Conservation (phyloP, 2,113 vertebrate genomes). For the Coptodon bakossiorum region DNA sequence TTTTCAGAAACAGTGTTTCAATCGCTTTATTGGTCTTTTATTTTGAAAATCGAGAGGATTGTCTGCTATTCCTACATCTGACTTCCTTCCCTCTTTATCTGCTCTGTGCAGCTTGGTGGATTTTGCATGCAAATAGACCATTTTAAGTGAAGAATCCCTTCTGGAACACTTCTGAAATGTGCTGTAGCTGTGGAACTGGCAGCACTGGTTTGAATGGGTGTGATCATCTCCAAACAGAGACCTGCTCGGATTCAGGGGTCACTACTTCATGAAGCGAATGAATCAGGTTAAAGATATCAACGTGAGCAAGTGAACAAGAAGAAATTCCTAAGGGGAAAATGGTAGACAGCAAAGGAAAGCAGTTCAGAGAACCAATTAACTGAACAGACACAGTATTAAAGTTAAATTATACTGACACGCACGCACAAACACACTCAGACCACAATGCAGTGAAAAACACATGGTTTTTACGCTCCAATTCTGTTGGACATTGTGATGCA, state of each 20-base stretch:
- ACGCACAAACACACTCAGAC: background rate
- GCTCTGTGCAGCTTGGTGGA: background rate
- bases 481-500: background rate
- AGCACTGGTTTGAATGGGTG: background rate
- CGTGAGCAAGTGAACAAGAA: background rate
- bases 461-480: background rate
- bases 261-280: fast-evolving
- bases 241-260: background rate
- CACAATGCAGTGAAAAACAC: background rate
- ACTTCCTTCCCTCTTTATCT: background rate
- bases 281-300: background rate
- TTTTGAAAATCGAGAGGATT: background rate
- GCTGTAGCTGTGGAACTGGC: background rate
- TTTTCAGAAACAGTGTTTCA: background rate
- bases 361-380: background rate
- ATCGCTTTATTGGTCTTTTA: background rate
- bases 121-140: background rate
- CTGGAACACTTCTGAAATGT: background rate
- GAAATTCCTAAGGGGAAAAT: background rate
- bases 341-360: background rate
- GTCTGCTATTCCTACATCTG: background rate
- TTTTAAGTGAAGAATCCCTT: background rate
- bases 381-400: background rate
- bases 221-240: background rate
- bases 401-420: background rate